These are phyloP conservation scores for Erythrocercus mccallii DNA, from an alignment of 2,113 vertebrate genomes.

Conservation along the genomic window DNA sequence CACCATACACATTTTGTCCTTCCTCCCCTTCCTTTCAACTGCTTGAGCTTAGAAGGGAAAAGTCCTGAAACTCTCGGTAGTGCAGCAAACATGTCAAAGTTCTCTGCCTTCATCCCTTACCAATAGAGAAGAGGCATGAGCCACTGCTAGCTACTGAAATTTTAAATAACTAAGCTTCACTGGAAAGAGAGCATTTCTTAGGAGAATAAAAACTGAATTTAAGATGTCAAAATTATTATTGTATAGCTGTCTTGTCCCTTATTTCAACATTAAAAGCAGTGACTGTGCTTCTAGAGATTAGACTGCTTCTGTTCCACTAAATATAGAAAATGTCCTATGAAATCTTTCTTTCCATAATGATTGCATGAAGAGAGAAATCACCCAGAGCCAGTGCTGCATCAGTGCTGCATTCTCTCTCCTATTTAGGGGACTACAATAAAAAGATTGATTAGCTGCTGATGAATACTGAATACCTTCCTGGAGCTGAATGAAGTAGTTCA, in stretches of 20 bases:
- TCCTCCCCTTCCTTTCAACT: not conserved
- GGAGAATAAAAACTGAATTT: not conserved
- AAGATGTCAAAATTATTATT: not conserved
- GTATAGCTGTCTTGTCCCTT: not conserved
- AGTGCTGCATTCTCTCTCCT: not conserved
- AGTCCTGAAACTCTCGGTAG: not conserved
- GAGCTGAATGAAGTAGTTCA: not conserved
- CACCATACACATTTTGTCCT: not conserved
- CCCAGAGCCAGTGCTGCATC: not conserved
- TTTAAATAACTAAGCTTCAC: not conserved
- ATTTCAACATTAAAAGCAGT: not conserved
- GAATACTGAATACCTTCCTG: not conserved
- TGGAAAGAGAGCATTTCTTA: not conserved
- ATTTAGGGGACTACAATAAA: not conserved
- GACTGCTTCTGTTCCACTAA: not conserved
- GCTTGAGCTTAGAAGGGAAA: not conserved
- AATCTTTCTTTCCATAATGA: not conserved
- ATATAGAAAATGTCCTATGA: not conserved
- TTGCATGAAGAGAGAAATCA: not conserved
- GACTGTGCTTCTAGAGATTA: not conserved
- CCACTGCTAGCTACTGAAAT: not conserved
- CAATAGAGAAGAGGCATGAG: not conserved
- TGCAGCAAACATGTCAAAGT: not conserved
- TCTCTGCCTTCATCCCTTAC: not conserved
- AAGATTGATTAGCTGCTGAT: not conserved